Conservation (phyloP, 2,888 invertebrate species). For the Cephus pulcher region DNA sequence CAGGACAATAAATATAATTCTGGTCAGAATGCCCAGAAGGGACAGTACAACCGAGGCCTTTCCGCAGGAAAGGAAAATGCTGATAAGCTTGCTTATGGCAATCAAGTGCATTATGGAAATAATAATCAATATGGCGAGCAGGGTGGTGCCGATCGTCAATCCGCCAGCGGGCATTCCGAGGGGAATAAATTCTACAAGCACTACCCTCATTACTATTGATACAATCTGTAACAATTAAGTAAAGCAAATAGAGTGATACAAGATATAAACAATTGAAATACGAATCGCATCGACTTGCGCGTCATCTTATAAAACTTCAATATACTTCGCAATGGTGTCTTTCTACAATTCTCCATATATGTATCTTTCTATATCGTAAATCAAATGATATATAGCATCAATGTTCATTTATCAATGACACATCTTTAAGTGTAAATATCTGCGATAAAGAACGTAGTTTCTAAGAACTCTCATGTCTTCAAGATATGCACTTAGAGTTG, state of each 20-base stretch:
- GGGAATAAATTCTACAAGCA: conserved; percentile 71
- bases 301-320: too few relatives aligned
- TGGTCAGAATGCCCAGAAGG: conserved; percentile 72
- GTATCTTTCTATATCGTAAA: background rate
- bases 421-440: background rate
- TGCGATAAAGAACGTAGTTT: background rate
- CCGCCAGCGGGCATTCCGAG: conserved; percentile 73
- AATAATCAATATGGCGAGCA: conserved; percentile 71
- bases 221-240: background rate
- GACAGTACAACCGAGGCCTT: conserved; percentile 71
- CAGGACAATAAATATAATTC: conserved; percentile 72
- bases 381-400: background rate
- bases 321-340: too few relatives aligned
- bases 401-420: background rate
- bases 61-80: conserved; percentile 72
- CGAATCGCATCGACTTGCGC: background rate
- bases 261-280: background rate
- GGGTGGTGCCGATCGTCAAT: conserved; percentile 73
- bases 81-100: conserved; percentile 73
- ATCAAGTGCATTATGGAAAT: conserved; percentile 72
- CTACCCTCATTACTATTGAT: conserved; percentile 67
- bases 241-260: background rate
- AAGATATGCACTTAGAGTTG: background rate
- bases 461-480: background rate
- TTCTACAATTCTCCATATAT: background rate